phyloP scores from a whole-genome alignment of 2,797 vertebrate species.

The Pseudochirops corinnae region DNA sequence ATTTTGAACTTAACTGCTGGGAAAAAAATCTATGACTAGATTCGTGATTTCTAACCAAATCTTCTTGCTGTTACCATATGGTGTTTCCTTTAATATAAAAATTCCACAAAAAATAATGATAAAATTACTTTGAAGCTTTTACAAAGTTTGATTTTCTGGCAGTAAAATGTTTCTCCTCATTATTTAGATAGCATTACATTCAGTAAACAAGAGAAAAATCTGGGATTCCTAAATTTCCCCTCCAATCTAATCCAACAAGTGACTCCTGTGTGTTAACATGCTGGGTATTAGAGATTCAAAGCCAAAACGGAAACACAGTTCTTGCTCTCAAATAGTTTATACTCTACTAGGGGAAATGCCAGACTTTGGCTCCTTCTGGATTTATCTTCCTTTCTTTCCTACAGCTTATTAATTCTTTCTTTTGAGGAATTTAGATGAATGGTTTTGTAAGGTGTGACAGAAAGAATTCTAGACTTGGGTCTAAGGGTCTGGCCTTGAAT shows the following conservation, averaged over 20 bases:
- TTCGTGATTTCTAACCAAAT: constrained; percentile 81
- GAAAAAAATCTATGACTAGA: constrained; percentile 73
- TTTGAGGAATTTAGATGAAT: neutral
- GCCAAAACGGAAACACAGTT: neutral
- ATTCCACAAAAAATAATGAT: constrained; percentile 80
- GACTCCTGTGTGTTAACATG: neutral
- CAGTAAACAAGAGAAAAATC: constrained; percentile 54
- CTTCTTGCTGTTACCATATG: constrained; percentile 79
- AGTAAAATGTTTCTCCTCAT: constrained; percentile 62
- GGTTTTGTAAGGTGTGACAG: neutral
- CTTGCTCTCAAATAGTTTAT: neutral
- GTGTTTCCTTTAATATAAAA: constrained; percentile 82
- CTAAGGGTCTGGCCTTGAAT: neutral
- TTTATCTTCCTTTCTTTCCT: neutral
- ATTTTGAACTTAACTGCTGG: constrained; percentile 74
- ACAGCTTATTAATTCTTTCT: neutral
- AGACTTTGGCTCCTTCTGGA: neutral
- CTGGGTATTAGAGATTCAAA: neutral
- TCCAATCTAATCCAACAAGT: neutral
- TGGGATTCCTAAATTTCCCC: neutral
- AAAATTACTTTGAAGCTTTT: constrained; percentile 72
- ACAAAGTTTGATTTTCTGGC: constrained; percentile 74
- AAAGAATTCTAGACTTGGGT: neutral
- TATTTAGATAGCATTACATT: constrained; percentile 38
- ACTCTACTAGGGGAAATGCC: neutral